A percentile compares a stretch with the other conserved stretches of the same genome.
phyloP scores from a whole-genome alignment of 2,113 vertebrate species.

The Ramphastos sulfuratus region DNA sequence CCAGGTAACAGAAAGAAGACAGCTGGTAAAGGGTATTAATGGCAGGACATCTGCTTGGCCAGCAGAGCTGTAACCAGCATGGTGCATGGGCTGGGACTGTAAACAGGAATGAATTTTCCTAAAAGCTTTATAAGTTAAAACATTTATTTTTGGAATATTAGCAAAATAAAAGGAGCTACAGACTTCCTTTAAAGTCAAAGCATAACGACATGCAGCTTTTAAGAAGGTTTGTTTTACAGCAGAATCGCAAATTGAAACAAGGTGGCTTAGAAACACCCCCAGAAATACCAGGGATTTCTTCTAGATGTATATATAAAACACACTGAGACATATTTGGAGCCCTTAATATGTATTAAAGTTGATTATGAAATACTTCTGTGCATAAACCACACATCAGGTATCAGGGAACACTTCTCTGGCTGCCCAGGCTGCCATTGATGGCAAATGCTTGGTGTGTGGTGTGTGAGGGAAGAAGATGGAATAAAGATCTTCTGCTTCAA shows the following conservation, averaged over 20 bases:
- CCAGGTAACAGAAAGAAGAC: constrained; percentile 56
- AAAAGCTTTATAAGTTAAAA: constrained; percentile 78
- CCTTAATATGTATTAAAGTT: constrained; percentile 57
- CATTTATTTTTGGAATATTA: constrained; percentile 80
- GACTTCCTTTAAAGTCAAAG: constrained; percentile 74
- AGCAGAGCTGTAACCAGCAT: constrained; percentile 72
- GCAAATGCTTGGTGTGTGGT: background rate
- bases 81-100: constrained; percentile 60
- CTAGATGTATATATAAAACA: background rate
- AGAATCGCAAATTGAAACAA: constrained; percentile 69
- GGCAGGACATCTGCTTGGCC: constrained; percentile 78
- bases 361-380: constrained; percentile 60
- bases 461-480: background rate
- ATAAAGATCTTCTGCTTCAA: background rate
- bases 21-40: constrained; percentile 63
- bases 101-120: constrained; percentile 82
- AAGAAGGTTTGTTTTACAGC: constrained; percentile 65
- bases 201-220: constrained; percentile 67
- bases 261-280: constrained; percentile 49
- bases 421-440: background rate
- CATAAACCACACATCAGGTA: constrained; percentile 50
- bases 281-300: constrained; percentile 61
- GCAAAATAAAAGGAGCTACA: constrained; percentile 76
- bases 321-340: background rate
- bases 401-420: background rate